Evolutionary conservation across 2,888 invertebrate genomes (phyloP).

Genomic region (Suillia variegata): DNA sequence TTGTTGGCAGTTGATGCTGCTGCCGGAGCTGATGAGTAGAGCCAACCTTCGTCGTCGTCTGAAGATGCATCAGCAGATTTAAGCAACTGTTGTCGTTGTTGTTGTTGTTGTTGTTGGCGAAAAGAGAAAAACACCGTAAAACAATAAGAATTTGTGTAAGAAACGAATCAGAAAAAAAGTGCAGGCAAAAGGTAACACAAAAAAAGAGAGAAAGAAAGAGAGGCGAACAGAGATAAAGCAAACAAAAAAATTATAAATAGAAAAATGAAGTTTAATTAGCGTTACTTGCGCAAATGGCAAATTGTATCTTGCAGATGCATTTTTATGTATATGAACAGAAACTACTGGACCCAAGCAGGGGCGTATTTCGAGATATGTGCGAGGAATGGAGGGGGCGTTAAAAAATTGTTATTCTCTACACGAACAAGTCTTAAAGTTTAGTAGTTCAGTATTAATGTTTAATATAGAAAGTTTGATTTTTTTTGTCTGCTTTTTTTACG

Average conservation of each 20-base stretch:
- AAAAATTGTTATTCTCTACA: too few relatives aligned
- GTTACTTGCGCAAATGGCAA: conserved; percentile 54
- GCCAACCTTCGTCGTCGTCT: conserved; percentile 65
- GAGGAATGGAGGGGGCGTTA: too few relatives aligned
- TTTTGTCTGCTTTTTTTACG: too few relatives aligned
- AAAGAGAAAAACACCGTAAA: conserved; percentile 13
- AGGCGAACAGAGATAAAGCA: not conserved
- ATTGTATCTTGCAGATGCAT: conserved; percentile 43
- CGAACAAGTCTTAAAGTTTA: too few relatives aligned
- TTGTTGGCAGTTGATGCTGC: conserved; percentile 25
- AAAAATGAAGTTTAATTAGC: conserved; percentile 55
- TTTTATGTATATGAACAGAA: too few relatives aligned
- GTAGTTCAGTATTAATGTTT: too few relatives aligned
- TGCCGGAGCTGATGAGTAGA: conserved; percentile 47
- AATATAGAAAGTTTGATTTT: too few relatives aligned
- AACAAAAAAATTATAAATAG: conserved; percentile 17
- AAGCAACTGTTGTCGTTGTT: conserved; percentile 43
- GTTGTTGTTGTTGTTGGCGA: too few relatives aligned
- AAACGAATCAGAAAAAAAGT: conserved; percentile 14
- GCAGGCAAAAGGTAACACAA: not conserved
- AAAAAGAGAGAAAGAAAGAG: not conserved
- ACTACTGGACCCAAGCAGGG: too few relatives aligned
- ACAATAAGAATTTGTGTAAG: conserved; percentile 1
- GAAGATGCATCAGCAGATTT: conserved; percentile 66
- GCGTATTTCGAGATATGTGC: too few relatives aligned